A percentile compares a stretch with the other conserved stretches of the same genome.
Evolutionary conservation across 2,888 invertebrate species (phyloP).

Genomic region (Phengaris alcon): DNA sequence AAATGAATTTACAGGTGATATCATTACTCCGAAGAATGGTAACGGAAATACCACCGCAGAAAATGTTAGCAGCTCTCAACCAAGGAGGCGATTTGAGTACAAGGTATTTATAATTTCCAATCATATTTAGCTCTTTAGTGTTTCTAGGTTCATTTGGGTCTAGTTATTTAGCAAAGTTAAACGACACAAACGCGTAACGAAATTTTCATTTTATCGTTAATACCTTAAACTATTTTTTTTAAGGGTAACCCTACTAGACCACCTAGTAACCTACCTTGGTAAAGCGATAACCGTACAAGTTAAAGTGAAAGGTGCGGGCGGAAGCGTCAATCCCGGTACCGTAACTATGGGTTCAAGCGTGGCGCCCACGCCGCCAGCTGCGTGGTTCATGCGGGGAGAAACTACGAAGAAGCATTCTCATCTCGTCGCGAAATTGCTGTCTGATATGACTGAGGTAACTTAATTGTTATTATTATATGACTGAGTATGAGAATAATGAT

Average conservation of each 20-base stretch:
- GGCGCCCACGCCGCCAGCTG: conserved; percentile 50
- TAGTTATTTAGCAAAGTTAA: not conserved
- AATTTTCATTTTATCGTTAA: too few species aligned
- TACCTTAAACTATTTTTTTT: not conserved
- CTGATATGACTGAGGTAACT: conserved; percentile 94
- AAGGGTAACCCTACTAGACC: conserved; percentile 90
- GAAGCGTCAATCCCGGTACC: conserved; percentile 57
- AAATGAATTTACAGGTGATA: conserved; percentile 80
- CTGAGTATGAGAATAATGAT: not conserved
- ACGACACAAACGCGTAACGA: not conserved
- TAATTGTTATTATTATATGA: not conserved
- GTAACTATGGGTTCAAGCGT: conserved; percentile 78
- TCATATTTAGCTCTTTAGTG: not conserved
- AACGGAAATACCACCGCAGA: conserved; percentile 92
- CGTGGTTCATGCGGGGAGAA: conserved; percentile 94
- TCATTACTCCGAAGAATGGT: conserved; percentile 91
- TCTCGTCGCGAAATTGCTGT: conserved; percentile 90
- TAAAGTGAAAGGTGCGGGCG: conserved; percentile 78
- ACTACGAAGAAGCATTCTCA: conserved; percentile 92
- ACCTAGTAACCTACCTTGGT: conserved; percentile 93
- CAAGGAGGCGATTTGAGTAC: conserved; percentile 60
- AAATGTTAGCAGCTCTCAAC: conserved; percentile 87
- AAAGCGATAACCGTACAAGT: conserved; percentile 95
- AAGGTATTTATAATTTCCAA: conserved; percentile 45
- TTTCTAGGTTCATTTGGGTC: not conserved